Conservation (phyloP, 1,140 invertebrate species). For the Copidosoma floridanum region DNA sequence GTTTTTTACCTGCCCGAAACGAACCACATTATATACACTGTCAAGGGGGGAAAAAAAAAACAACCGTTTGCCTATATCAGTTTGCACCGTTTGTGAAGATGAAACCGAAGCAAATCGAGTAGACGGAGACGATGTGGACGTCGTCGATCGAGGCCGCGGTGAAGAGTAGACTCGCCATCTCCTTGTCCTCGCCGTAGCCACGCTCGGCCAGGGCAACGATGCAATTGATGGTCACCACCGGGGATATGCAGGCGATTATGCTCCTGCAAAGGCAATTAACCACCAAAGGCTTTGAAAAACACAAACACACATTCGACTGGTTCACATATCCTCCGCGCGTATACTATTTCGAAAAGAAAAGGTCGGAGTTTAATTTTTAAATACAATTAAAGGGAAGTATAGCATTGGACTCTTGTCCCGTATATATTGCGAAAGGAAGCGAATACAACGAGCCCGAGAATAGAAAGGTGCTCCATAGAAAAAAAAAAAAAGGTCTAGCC, state of each 20-base stretch:
- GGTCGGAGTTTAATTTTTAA: too few species aligned
- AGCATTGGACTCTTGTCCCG: not conserved
- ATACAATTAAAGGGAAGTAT: too few species aligned
- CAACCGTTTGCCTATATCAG: too few species aligned
- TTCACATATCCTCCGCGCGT: too few species aligned
- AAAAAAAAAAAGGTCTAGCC: not conserved
- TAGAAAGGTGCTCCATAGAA: not conserved
- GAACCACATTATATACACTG: too few species aligned
- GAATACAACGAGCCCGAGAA: too few species aligned
- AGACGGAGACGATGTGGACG: conserved; percentile 47
- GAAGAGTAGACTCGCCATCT: conserved; percentile 43
- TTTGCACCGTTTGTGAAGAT: conserved; percentile 44
- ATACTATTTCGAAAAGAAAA: too few species aligned
- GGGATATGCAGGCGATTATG: conserved; percentile 49
- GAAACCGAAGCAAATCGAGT: conserved; percentile 39
- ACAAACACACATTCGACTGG: too few species aligned
- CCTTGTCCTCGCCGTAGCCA: conserved; percentile 52
- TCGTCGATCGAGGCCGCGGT: conserved; percentile 47
- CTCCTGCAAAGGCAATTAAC: conserved; percentile 36
- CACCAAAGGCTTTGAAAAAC: too few species aligned
- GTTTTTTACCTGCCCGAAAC: not conserved
- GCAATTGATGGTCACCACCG: conserved; percentile 47
- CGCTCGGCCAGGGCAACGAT: conserved; percentile 42
- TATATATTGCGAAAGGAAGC: not conserved
- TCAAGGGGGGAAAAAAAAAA: too few species aligned